phyloP scores from a whole-genome alignment of 2,888 invertebrate species.

The Caenorhabditis sp. region DNA sequence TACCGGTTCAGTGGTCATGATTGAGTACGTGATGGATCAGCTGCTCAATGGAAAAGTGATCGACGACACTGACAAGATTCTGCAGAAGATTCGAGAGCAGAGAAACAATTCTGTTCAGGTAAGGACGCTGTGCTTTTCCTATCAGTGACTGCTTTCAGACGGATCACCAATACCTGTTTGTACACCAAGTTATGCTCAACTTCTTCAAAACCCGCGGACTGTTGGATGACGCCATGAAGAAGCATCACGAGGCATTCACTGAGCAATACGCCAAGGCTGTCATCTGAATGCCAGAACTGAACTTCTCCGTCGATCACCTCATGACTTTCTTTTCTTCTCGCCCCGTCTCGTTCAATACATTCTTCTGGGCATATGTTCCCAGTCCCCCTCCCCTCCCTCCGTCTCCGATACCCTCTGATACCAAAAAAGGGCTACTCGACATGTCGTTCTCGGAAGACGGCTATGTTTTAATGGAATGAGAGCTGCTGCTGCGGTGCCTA shows the following conservation, averaged over 20 bases:
- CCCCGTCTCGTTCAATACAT: not conserved
- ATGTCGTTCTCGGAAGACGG: not conserved
- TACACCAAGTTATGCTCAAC: constrained; percentile 68
- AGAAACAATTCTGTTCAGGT: constrained; percentile 68
- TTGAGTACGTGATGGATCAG: constrained; percentile 68
- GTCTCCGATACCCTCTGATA: not conserved
- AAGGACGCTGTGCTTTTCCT: too few species aligned
- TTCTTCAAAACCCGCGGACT: constrained; percentile 50
- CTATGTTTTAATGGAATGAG: constrained; percentile 11
- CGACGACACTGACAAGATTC: constrained; percentile 63
- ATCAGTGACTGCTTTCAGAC: too few species aligned
- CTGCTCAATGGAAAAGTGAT: constrained; percentile 44
- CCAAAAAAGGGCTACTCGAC: constrained; percentile 20
- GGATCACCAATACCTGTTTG: constrained; percentile 69
- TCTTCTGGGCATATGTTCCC: too few species aligned
- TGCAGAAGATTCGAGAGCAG: constrained; percentile 66
- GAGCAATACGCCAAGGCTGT: constrained; percentile 38
- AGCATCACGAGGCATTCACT: constrained; percentile 53
- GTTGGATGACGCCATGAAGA: constrained; percentile 29
- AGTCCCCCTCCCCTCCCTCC: not conserved
- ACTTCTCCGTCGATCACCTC: too few species aligned
- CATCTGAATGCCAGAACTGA: too few species aligned
- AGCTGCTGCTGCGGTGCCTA: too few species aligned
- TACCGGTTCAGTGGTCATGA: constrained; percentile 70
- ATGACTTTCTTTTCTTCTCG: too few species aligned